A percentile compares a stretch with the other conserved stretches of the same genome.
Conservation (phyloP, 1,140 invertebrate species). For the Oppia nitens region DNA sequence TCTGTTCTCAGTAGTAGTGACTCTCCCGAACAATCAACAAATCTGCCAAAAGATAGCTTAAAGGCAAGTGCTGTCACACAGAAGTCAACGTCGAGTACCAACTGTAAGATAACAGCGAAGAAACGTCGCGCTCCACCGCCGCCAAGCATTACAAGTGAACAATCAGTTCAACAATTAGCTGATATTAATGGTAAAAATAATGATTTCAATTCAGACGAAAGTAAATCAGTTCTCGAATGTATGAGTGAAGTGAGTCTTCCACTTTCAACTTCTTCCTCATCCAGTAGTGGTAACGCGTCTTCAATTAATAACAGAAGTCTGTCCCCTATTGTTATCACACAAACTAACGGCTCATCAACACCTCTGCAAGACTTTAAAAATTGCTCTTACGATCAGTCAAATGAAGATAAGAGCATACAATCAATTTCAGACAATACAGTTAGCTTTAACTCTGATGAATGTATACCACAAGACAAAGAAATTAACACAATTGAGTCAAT, state of each 20-base stretch:
- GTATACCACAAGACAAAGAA: too few relatives aligned
- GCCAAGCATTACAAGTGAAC: constrained; percentile 7
- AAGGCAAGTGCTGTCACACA: constrained; percentile 30
- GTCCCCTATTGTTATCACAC: neutral
- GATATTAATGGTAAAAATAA: neutral
- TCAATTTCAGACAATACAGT: too few relatives aligned
- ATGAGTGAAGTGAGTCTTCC: constrained; percentile 1
- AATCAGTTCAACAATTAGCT: neutral
- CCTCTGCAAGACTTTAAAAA: too few relatives aligned
- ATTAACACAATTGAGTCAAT: too few relatives aligned
- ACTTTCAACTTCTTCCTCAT: constrained; percentile 9
- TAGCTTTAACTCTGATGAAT: too few relatives aligned
- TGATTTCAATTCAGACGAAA: neutral
- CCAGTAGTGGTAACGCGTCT: neutral
- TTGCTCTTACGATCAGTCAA: too few relatives aligned
- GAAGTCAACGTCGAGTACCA: constrained; percentile 28
- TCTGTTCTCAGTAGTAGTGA: constrained; percentile 1
- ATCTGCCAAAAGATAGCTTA: neutral
- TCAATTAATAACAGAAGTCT: neutral
- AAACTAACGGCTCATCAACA: neutral
- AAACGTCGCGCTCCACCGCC: constrained; percentile 25
- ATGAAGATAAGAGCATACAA: neutral
- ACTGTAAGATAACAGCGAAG: constrained; percentile 20
- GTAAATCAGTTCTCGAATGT: neutral
- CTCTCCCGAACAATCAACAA: neutral